A percentile compares a stretch with the other conserved stretches of the same genome.
phyloP scores from a whole-genome alignment of 2,888 invertebrate species.

The Callyntrura guangdongensis region DNA sequence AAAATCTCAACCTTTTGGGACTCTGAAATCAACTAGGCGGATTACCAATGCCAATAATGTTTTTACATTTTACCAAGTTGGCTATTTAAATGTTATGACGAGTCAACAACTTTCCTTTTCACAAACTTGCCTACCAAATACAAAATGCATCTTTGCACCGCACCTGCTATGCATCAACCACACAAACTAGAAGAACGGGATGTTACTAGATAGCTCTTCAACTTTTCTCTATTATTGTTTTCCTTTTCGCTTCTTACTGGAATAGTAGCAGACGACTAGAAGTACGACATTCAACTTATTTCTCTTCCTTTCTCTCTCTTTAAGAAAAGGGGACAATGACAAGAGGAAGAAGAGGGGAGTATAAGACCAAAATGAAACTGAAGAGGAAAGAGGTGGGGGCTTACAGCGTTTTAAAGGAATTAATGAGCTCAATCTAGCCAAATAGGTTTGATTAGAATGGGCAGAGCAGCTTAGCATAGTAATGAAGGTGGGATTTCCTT shows the following conservation, averaged over 20 bases:
- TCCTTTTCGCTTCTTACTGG: not conserved
- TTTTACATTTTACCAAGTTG: not conserved
- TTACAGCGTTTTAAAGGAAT: slow-evolving; percentile 74
- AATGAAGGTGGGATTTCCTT: slow-evolving; percentile 57
- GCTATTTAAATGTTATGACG: not conserved
- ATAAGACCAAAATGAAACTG: not conserved
- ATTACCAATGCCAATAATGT: not conserved
- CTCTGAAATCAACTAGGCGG: not conserved
- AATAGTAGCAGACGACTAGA: not conserved
- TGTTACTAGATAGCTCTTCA: not conserved
- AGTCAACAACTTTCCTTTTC: slow-evolving; percentile 5
- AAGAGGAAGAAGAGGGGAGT: not conserved
- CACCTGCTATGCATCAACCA: not conserved
- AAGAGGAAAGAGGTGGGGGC: slow-evolving; percentile 44
- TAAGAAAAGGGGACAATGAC: not conserved
- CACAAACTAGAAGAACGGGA: not conserved
- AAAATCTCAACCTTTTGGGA: not conserved
- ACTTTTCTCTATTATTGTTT: not conserved
- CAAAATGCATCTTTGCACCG: slow-evolving; percentile 18
- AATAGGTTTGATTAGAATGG: slow-evolving; percentile 69
- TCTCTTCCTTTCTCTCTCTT: no score
- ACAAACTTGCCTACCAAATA: not conserved
- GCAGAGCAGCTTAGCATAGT: slow-evolving; percentile 63
- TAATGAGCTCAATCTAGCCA: slow-evolving; percentile 74
- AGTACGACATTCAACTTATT: not conserved